These are phyloP conservation scores for Panulirus ornatus DNA, from an alignment of 1,140 invertebrate genomes.

Conservation along the genomic window DNA sequence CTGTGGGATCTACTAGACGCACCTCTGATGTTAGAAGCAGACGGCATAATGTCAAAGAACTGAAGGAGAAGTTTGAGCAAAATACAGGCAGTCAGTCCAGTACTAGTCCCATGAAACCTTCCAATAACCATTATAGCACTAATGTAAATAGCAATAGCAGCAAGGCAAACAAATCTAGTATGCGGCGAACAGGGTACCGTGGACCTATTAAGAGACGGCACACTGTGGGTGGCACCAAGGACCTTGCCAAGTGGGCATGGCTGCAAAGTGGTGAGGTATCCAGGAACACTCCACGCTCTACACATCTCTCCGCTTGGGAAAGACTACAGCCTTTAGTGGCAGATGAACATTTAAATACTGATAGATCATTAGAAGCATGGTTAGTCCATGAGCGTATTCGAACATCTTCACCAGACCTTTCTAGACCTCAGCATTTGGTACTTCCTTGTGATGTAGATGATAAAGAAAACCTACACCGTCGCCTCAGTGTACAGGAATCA, in stretches of 20 bases:
- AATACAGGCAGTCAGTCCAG: constrained; percentile 39
- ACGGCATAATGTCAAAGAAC: constrained; percentile 73
- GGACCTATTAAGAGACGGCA: constrained; percentile 87
- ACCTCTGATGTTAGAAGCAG: constrained; percentile 68
- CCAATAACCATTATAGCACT: constrained; percentile 24
- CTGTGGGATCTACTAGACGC: constrained; percentile 13
- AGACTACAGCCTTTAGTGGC: constrained; percentile 78
- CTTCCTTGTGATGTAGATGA: constrained; percentile 43
- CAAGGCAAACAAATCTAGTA: constrained; percentile 37
- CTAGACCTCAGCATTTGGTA: constrained; percentile 64
- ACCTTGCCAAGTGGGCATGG: constrained; percentile 85
- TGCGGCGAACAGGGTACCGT: constrained; percentile 49
- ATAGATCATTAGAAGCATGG: constrained; percentile 64
- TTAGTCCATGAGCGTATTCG: constrained; percentile 67
- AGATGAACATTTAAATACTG: constrained; percentile 59
- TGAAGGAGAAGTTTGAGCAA: constrained; percentile 74
- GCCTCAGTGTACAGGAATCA: constrained; percentile 69
- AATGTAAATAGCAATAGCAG: constrained; percentile 69
- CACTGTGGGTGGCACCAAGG: constrained; percentile 93
- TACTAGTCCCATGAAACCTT: constrained; percentile 50
- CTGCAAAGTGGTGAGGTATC: constrained; percentile 79
- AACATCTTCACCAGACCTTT: constrained; percentile 72
- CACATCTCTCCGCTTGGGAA: constrained; percentile 79
- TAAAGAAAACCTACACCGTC: constrained; percentile 63
- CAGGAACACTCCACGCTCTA: constrained; percentile 76